These are phyloP conservation scores for Paedocypris sp. DNA, from an alignment of 2,113 vertebrate species.

Conservation along the genomic window DNA sequence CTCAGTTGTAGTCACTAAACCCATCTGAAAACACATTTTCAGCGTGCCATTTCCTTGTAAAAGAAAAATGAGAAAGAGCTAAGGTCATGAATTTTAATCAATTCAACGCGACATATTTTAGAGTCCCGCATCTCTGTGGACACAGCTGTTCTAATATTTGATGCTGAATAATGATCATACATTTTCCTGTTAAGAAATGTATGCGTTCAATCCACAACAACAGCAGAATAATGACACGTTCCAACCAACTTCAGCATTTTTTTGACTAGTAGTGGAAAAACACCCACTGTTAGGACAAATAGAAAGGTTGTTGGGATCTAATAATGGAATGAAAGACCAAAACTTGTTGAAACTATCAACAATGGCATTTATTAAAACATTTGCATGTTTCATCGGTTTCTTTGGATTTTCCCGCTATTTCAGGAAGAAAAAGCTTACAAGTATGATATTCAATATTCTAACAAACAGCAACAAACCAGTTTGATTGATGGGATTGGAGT, in stretches of 20 bases:
- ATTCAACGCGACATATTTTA: constrained; percentile 43
- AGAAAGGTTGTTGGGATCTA: constrained; percentile 10
- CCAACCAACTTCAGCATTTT: too few relatives aligned
- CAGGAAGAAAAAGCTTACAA: constrained; percentile 36
- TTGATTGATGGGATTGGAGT: constrained; percentile 13
- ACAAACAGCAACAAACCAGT: too few relatives aligned
- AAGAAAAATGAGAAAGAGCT: constrained; percentile 57
- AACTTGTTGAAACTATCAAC: constrained; percentile 49
- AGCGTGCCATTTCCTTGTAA: constrained; percentile 56
- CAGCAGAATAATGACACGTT: too few relatives aligned
- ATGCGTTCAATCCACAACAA: too few relatives aligned
- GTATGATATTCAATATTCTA: constrained; percentile 16
- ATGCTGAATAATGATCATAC: constrained; percentile 18
- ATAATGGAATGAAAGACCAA: constrained; percentile 25
- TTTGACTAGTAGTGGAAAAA: too few relatives aligned
- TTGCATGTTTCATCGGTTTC: constrained; percentile 46
- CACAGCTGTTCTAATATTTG: constrained; percentile 13
- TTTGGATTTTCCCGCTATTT: constrained; percentile 42
- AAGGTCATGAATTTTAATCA: constrained; percentile 58
- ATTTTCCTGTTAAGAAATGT: constrained; percentile 14
- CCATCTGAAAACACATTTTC: constrained; percentile 60
- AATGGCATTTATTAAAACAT: constrained; percentile 55
- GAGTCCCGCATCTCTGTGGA: constrained; percentile 12
- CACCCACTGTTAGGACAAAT: too few relatives aligned
- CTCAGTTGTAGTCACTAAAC: constrained; percentile 64